Evolutionary conservation across 2,888 invertebrate species (phyloP).

Genomic region (Drosophila pseudotakahashii): DNA sequence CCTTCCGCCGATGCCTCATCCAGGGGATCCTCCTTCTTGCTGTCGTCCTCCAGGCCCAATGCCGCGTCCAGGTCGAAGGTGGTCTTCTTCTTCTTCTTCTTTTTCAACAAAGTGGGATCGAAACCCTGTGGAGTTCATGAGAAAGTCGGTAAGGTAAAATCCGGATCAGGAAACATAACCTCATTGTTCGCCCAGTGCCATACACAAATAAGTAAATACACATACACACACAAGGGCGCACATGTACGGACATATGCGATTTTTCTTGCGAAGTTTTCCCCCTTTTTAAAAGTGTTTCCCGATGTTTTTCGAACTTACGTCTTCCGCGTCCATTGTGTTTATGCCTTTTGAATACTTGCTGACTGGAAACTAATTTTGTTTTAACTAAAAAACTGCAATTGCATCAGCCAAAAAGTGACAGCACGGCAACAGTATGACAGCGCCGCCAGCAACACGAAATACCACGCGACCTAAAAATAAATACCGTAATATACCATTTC

Average conservation of each 20-base stretch:
- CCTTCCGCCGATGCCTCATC: constrained; percentile 85
- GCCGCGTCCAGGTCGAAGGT: constrained; percentile 95
- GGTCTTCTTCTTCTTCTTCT: constrained; percentile 97
- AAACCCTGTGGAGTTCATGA: constrained; percentile 87
- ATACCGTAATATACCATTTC: not conserved
- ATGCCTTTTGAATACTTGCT: constrained; percentile 6
- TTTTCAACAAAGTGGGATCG: constrained; percentile 93
- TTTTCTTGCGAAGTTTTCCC: constrained; percentile 1
- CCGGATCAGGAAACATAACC: constrained; percentile 42
- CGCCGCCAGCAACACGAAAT: not conserved
- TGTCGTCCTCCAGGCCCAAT: constrained; percentile 86
- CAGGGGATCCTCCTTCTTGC: constrained; percentile 86
- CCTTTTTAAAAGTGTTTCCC: not conserved
- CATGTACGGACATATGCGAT: constrained; percentile 8
- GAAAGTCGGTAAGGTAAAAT: constrained; percentile 22
- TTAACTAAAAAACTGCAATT: constrained; percentile 46
- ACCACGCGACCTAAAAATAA: not conserved
- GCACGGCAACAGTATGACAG: constrained; percentile 26
- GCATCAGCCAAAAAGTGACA: constrained; percentile 64
- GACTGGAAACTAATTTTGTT: constrained; percentile 19
- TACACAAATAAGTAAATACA: constrained; percentile 31
- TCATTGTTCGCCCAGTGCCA: constrained; percentile 23
- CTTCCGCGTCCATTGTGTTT: constrained; percentile 62
- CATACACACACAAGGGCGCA: constrained; percentile 19
- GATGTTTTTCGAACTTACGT: constrained; percentile 54